Conservation (phyloP, 2,113 vertebrate species). For the Colinus virginianus region DNA sequence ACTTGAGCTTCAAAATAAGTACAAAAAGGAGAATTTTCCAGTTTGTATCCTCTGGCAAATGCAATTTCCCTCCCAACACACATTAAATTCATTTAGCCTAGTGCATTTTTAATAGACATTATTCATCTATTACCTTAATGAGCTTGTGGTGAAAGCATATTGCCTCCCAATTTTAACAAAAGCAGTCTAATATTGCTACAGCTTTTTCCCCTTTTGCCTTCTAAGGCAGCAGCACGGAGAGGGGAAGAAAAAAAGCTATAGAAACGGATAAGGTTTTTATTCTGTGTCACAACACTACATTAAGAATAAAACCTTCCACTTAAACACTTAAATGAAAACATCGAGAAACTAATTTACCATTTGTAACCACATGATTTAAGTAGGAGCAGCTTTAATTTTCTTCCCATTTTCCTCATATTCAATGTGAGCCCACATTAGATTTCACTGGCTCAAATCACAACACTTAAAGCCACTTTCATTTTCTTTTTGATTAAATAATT, state of each 20-base stretch:
- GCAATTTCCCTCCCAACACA: constrained; percentile 47
- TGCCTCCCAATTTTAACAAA: constrained; percentile 80
- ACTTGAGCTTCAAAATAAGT: neutral
- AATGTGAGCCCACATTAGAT: constrained; percentile 96
- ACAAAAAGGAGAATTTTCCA: constrained; percentile 27
- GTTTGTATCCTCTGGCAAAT: constrained; percentile 14
- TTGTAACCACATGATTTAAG: constrained; percentile 99
- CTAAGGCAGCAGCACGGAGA: constrained; percentile 58
- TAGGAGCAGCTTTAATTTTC: constrained; percentile 97
- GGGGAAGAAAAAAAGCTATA: constrained; percentile 25
- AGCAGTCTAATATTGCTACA: constrained; percentile 66
- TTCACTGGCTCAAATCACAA: constrained; percentile 98
- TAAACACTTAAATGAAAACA: constrained; percentile 99
- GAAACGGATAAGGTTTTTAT: constrained; percentile 80
- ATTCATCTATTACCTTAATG: constrained; percentile 82
- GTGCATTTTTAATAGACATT: constrained; percentile 83
- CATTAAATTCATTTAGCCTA: constrained; percentile 76
- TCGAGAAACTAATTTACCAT: constrained; percentile 99
- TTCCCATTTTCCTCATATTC: constrained; percentile 97
- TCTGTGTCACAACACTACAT: constrained; percentile 89
- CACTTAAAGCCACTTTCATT: constrained; percentile 99
- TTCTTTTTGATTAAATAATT: constrained; percentile 99
- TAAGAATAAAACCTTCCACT: constrained; percentile 99
- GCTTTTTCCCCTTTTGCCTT: constrained; percentile 68
- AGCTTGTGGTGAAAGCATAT: constrained; percentile 79